Evolutionary conservation across 2,797 vertebrate species (phyloP).

Genomic region (Cynopterus sphinx): DNA sequence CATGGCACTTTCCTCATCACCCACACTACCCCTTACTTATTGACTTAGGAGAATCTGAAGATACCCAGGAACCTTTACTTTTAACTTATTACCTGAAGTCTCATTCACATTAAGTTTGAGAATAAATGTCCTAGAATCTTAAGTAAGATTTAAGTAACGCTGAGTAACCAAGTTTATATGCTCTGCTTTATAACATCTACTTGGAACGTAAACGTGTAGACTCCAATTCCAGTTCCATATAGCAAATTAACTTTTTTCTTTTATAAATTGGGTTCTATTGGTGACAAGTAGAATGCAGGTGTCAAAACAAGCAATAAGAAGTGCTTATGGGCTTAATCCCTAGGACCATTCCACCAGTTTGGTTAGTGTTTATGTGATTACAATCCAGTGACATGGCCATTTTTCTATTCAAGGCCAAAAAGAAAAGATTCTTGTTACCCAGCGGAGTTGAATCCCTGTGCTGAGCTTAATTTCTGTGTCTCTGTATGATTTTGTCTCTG

Average conservation of each 20-base stretch:
- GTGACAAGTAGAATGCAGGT: neutral
- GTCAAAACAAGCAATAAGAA: neutral
- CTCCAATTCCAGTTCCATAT: neutral
- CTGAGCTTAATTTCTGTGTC: conserved; percentile 8
- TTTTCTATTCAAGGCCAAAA: neutral
- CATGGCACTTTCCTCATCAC: neutral
- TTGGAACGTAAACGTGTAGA: neutral
- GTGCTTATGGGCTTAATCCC: neutral
- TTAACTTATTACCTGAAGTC: neutral
- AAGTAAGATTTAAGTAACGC: neutral
- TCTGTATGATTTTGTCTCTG: conserved; percentile 9
- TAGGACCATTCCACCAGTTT: neutral
- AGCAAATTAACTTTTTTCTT: neutral
- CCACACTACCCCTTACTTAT: neutral
- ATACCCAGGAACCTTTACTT: neutral
- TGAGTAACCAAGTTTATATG: neutral
- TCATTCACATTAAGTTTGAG: neutral
- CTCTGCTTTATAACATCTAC: neutral
- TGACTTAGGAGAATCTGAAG: neutral
- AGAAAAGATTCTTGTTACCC: neutral
- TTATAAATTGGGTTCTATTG: neutral
- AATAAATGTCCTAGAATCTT: neutral
- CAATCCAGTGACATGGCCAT: neutral
- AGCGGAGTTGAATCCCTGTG: neutral
- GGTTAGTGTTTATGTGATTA: neutral